These are phyloP conservation scores for Sebastiscus tertius DNA, from an alignment of 2,797 vertebrate genomes.

Conservation along the genomic window DNA sequence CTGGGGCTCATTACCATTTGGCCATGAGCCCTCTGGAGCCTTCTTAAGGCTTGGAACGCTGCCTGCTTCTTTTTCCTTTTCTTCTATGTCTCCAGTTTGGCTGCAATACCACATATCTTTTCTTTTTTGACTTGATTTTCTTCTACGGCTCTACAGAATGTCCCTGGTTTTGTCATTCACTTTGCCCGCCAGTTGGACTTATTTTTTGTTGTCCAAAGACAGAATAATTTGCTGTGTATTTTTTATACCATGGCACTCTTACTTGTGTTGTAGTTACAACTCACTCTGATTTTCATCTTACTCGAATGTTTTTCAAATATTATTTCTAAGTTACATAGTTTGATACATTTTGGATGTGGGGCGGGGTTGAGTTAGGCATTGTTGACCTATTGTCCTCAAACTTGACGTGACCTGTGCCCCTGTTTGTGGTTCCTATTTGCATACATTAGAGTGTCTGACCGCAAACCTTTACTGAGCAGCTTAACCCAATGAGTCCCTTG, in stretches of 20 bases:
- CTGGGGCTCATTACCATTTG: slow-evolving; percentile 85
- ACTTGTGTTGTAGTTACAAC: slow-evolving; percentile 4
- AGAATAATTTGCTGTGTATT: slow-evolving; percentile 24
- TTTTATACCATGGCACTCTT: slow-evolving; percentile 3
- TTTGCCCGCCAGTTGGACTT: slow-evolving; percentile 39
- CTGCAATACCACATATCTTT: slow-evolving; percentile 64
- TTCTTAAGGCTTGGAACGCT: slow-evolving; percentile 79
- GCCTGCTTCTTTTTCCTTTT: slow-evolving; percentile 75
- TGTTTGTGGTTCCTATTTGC: slow-evolving; percentile 80
- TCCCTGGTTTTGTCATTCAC: slow-evolving; percentile 62
- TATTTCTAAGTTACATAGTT: background rate
- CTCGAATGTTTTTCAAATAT: background rate
- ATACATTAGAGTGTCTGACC: slow-evolving; percentile 81
- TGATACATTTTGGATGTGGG: background rate
- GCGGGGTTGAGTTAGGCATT: slow-evolving; percentile 18
- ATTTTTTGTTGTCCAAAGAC: slow-evolving; percentile 34
- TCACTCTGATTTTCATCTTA: background rate
- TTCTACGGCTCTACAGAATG: slow-evolving; percentile 58
- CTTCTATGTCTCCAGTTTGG: slow-evolving; percentile 72
- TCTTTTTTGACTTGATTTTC: slow-evolving; percentile 70
- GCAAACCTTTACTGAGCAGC: slow-evolving; percentile 72
- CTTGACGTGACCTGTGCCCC: slow-evolving; percentile 70
- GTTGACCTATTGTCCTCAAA: slow-evolving; percentile 66
- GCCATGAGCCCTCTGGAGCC: slow-evolving; percentile 77
- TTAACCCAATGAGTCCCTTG: slow-evolving; percentile 79